A percentile compares a stretch with the other conserved stretches of the same genome.
Evolutionary conservation across 2,888 invertebrate genomes (phyloP).

Genomic region (Xestobium rufovillosum): DNA sequence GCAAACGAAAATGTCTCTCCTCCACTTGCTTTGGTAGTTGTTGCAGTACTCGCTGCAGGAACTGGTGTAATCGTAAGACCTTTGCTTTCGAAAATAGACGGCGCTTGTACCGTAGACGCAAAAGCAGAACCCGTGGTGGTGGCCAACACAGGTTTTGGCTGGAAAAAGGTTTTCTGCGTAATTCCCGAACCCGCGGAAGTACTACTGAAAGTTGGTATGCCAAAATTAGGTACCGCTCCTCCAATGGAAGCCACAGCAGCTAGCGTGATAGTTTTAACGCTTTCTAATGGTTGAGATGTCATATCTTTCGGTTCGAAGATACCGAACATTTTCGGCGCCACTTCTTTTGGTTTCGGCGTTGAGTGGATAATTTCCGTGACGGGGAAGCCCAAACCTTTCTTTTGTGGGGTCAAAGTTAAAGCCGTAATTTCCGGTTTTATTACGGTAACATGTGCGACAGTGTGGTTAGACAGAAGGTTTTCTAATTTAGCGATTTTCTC

Average conservation of each 20-base stretch:
- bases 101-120: slow-evolving; percentile 18
- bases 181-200: slow-evolving; percentile 9
- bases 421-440: slow-evolving; percentile 43
- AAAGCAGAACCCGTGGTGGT: slow-evolving; percentile 17
- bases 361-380: no score
- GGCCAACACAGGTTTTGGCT: slow-evolving; percentile 1
- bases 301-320: no score
- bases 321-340: no score
- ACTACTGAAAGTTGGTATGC: no score
- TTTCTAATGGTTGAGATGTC: no score
- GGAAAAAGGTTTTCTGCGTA: slow-evolving; percentile 7
- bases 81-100: slow-evolving; percentile 9
- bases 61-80: no score
- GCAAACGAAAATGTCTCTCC: slow-evolving; percentile 25
- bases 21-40: slow-evolving; percentile 8
- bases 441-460: slow-evolving; percentile 48
- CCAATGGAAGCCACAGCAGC: no score
- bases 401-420: slow-evolving; percentile 12
- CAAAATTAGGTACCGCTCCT: no score
- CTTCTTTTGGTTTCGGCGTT: no score
- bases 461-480: slow-evolving; percentile 47
- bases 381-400: no score
- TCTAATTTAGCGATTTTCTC: slow-evolving; percentile 49
- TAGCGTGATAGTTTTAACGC: no score
- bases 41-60: slow-evolving; percentile 5